These are phyloP conservation scores for Buceros bicornis DNA, from an alignment of 2,797 vertebrate species.

Conservation along the genomic window DNA sequence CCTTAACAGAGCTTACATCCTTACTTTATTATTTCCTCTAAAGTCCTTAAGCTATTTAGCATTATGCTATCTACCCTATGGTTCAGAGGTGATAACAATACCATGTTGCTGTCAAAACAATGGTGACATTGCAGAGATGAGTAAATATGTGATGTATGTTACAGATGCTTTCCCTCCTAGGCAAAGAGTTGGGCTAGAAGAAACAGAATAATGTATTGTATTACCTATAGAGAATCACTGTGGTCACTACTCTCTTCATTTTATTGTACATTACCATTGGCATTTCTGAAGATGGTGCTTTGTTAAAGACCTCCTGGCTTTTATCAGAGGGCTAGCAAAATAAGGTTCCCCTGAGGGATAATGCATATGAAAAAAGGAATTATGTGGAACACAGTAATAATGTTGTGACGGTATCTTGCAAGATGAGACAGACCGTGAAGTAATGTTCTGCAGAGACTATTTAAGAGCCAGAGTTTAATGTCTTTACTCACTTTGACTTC, in stretches of 20 bases:
- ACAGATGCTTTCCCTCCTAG: not conserved
- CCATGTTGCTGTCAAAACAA: not conserved
- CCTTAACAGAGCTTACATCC: not conserved
- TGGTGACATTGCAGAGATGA: not conserved
- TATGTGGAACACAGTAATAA: not conserved
- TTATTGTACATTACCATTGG: not conserved
- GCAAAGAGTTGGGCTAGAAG: not conserved
- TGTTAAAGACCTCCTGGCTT: constrained; percentile 24
- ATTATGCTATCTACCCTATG: not conserved
- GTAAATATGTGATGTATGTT: not conserved
- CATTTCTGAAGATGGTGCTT: constrained; percentile 19
- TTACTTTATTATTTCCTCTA: not conserved
- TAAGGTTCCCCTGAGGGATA: not conserved
- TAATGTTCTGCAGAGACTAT: not conserved
- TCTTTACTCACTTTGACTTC: not conserved
- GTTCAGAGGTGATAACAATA: not conserved
- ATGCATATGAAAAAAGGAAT: not conserved
- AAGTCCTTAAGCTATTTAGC: not conserved
- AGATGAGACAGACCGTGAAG: not conserved
- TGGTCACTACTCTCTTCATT: not conserved
- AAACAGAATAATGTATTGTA: not conserved
- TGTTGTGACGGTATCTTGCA: not conserved
- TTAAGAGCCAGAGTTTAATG: not conserved
- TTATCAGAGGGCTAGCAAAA: constrained; percentile 2
- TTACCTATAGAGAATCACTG: not conserved